Conservation (phyloP, 2,888 invertebrate genomes). For the Alloplasta piceator region DNA sequence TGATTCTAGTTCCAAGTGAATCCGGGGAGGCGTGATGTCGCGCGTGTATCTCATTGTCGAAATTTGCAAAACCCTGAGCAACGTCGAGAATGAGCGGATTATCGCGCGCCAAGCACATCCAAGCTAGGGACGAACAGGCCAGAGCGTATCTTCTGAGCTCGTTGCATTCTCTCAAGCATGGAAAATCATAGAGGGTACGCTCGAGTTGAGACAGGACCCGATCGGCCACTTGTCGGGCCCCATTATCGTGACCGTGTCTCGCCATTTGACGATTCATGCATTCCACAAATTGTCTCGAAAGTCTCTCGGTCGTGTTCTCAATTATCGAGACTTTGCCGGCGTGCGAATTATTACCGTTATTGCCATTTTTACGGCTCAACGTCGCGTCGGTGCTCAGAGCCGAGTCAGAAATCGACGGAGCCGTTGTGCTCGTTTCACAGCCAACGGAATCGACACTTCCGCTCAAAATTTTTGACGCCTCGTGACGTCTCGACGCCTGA, state of each 20-base stretch:
- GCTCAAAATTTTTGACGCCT: conserved; percentile 76
- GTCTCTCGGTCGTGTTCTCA: background rate
- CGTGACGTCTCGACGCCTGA: conserved; percentile 76
- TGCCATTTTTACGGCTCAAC: conserved; percentile 10
- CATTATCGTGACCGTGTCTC: conserved; percentile 76
- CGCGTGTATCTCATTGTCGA: conserved; percentile 85
- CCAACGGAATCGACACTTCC: conserved; percentile 63
- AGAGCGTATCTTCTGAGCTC: conserved; percentile 92
- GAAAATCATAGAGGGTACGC: conserved; percentile 96
- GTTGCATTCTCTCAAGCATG: conserved; percentile 91
- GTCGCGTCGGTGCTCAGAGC: conserved; percentile 19
- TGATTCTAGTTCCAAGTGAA: conserved; percentile 84
- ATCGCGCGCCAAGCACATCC: conserved; percentile 85
- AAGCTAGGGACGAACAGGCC: conserved; percentile 93
- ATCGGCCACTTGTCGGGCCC: conserved; percentile 76
- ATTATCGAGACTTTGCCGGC: background rate
- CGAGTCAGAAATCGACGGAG: conserved; percentile 52
- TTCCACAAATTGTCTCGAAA: conserved; percentile 73
- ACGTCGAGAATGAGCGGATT: conserved; percentile 79
- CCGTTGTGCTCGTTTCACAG: conserved; percentile 45
- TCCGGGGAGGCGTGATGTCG: conserved; percentile 86
- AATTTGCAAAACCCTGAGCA: conserved; percentile 74
- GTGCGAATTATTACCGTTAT: background rate
- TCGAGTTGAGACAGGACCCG: conserved; percentile 87
- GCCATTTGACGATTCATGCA: conserved; percentile 78